Evolutionary conservation across 2,113 vertebrate species (phyloP), one percentile per base, ranked within the genome.

Genomic region (Ceuthmochares aereus): DNA sequence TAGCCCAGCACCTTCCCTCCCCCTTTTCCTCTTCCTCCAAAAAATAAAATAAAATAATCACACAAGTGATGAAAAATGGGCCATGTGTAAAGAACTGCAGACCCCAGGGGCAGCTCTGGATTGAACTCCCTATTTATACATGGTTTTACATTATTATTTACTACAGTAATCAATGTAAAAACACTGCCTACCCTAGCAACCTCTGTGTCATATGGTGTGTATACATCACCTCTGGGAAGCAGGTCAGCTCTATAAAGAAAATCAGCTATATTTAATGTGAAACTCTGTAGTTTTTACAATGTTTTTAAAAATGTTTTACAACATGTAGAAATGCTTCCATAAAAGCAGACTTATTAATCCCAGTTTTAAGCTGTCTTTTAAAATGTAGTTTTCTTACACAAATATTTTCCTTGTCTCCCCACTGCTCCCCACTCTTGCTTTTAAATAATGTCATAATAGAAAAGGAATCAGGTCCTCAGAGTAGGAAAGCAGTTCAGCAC

Each of bases 301-400:
- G 96, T 97, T 97, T 97, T 97, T 40, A 95, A 93, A 97, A 97
- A 97, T 70, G 87, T 97, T 97, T 97, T 97, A 97, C 92, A 95
- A 87, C 96, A 97, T 97, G 97, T 97, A 97, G 92, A 97, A 97
- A 97, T 90, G 93, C 94, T 97, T 97, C 96, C 90, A 97, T 97
- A 97, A 97, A 97, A 96, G 85, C 84, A 86, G 82, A 93, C 95
- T 96, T 97, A 96, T 97, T 97, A 97, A 96, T 97, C 95, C 95
- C 96, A 93, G 89, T 96, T 93, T 97, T 96, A 97, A 95, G 66
- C 51, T 90, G 88, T 90, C 95, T 97, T 97, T 97, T 95, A 95
- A 97, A 97, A 92, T 76, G 85, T 63, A 95, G 85, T 84, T 96
- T 95, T 96, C 94, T 96, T 97, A 84, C 49, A 92, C 75, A 96